Conservation (phyloP, 2,113 vertebrate genomes). For the Pangasianodon gigas region DNA sequence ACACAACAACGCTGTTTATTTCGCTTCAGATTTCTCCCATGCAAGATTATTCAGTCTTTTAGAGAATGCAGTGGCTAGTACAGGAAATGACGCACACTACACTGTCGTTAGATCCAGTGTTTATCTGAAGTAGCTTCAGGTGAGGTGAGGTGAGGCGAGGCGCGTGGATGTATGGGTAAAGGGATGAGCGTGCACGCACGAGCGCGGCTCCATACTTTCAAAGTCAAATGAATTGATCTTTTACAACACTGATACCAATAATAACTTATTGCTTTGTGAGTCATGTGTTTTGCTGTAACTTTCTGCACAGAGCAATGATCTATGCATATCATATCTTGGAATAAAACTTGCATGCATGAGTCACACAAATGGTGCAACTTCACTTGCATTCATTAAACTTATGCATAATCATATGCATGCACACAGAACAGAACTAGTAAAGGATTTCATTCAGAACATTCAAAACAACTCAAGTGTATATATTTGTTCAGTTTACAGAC, state of each 20-base stretch:
- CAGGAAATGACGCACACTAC: constrained; percentile 3
- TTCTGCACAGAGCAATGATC: neutral
- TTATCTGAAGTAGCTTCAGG: neutral
- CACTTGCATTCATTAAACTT: no score
- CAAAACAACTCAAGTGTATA: neutral
- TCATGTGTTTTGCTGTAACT: neutral
- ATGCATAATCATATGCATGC: neutral
- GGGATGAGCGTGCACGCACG: neutral
- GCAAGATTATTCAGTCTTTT: neutral
- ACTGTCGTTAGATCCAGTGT: neutral
- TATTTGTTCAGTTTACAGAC: neutral
- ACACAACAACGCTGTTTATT: neutral
- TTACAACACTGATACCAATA: neutral
- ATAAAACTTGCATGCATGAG: neutral
- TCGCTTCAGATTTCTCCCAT: neutral
- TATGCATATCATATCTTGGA: neutral
- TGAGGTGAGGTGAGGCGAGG: neutral
- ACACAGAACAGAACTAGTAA: neutral
- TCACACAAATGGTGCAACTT: neutral
- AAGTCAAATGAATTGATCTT: neutral
- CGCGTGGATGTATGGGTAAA: neutral
- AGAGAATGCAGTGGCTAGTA: neutral
- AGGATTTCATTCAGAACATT: neutral
- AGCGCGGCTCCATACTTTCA: neutral
- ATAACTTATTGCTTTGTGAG: neutral